Evolutionary conservation across 53 echinoderm and acorn worm genomes (phyloP), one percentile per base, ranked within the genome.

Genomic region (Echinometra lucunter): DNA sequence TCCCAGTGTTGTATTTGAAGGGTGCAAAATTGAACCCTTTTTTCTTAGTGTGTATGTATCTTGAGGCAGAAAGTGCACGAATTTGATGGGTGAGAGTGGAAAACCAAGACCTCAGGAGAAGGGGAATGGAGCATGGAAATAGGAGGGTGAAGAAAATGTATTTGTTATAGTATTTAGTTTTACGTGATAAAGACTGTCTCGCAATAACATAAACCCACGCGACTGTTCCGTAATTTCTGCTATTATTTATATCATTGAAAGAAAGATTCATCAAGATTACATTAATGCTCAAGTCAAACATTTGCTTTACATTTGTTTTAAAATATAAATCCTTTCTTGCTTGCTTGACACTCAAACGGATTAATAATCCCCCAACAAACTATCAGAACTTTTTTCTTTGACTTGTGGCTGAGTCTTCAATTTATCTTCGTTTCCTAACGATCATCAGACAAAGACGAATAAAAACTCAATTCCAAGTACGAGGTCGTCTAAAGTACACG

Each of bases 401-500:
- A 3, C 25, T 35, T 35, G 32, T 35, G 13, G 42, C 0, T 21
- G 42, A 78, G 23, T 8, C 23, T 7, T 78, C 28, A 44, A 27
- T 49, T 28, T 53, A 47, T 49, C 47, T 47, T 85, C 28, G 0
- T 25, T 85, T 47, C 27, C 47, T 85, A 49, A 49, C 6, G 49
- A 49, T 49, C 49, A 85, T 17, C 85, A 85, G 85, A 85, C 85
- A 85, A 85, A 47, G 85, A 11, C n/a, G 28, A 23, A 10, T 23
- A 11, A 85, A 85, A 3, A 45, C 85, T 15, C 47, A 45, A 85
- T 85, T 47, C 53, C 45, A 49, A 47, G 28, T 49, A 28, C 28
- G n/a, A 85, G 85, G 85, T 85, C 49, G 49, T 49, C 85, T 3
- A n/a, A 53, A 85, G 30, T 85, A 49, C 85, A 85, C 85, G 11